Percentiles rank a stretch among this genome's conserved stretches.
phyloP scores from a whole-genome alignment of 2,888 invertebrate genomes.

The Pomacea canaliculata region DNA sequence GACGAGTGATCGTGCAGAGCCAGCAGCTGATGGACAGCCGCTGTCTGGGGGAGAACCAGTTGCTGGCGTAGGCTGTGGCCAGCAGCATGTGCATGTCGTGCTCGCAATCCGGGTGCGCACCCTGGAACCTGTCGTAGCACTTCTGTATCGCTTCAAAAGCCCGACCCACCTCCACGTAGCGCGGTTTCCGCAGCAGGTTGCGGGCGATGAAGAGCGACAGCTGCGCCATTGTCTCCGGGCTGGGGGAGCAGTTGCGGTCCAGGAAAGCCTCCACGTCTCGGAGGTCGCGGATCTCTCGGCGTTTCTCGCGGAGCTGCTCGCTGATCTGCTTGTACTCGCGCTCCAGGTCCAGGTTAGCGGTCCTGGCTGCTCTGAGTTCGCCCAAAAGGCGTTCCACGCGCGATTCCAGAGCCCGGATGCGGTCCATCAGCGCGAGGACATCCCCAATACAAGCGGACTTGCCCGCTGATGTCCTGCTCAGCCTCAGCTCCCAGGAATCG shows the following conservation, averaged over 20 bases:
- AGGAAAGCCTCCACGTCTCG: slow-evolving; percentile 56
- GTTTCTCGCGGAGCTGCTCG: slow-evolving; percentile 26
- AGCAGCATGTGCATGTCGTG: slow-evolving; percentile 66
- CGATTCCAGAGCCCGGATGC: slow-evolving; percentile 59
- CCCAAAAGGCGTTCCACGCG: slow-evolving; percentile 54
- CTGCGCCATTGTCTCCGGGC: slow-evolving; percentile 55
- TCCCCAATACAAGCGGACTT: slow-evolving; percentile 7
- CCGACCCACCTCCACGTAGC: slow-evolving; percentile 53
- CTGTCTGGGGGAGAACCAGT: slow-evolving; percentile 62
- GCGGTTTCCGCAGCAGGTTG: slow-evolving; percentile 55
- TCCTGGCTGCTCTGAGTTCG: slow-evolving; percentile 59
- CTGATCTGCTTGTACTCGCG: slow-evolving; percentile 16
- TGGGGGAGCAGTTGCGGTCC: slow-evolving; percentile 59
- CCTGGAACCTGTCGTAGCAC: slow-evolving; percentile 57
- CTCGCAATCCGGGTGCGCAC: slow-evolving; percentile 40
- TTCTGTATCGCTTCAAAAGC: slow-evolving; percentile 56
- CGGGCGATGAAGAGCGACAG: slow-evolving; percentile 58
- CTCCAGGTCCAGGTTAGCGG: slow-evolving; percentile 51
- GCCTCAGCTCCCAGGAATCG: not conserved
- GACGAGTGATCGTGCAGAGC: slow-evolving; percentile 53
- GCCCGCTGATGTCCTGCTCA: not conserved
- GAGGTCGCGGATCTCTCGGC: slow-evolving; percentile 54
- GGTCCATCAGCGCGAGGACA: slow-evolving; percentile 44
- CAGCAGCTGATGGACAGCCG: slow-evolving; percentile 55
- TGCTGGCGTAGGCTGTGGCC: slow-evolving; percentile 64